phyloP scores from a whole-genome alignment of 2,888 invertebrate species.

The Chloroclysta siterata region DNA sequence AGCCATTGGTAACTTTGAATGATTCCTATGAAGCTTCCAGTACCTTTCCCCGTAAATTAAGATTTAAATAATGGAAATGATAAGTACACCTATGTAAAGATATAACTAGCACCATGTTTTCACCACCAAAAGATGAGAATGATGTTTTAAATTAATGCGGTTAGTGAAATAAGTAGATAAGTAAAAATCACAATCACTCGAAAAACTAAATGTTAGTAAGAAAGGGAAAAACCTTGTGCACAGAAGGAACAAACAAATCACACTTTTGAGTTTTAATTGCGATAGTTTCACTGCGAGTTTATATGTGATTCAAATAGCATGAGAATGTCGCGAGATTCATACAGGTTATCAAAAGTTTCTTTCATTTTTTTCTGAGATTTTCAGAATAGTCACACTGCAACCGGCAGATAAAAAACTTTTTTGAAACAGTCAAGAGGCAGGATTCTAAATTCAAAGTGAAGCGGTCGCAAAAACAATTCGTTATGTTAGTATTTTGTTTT shows the following conservation, averaged over 20 bases:
- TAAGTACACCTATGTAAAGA: slow-evolving; percentile 40
- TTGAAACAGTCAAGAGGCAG: not conserved
- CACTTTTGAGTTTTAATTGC: slow-evolving; percentile 42
- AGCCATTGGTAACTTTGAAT: slow-evolving; percentile 60
- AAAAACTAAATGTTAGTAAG: slow-evolving; percentile 56
- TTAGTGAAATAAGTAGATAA: slow-evolving; percentile 67
- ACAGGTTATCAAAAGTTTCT: not conserved
- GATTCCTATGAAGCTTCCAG: slow-evolving; percentile 62
- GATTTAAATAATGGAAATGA: slow-evolving; percentile 39
- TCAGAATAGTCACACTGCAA: slow-evolving; percentile 1
- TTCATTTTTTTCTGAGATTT: not conserved
- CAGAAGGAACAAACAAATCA: slow-evolving; percentile 39
- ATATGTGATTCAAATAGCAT: not conserved
- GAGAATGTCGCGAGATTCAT: slow-evolving; percentile 1
- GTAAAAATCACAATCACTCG: slow-evolving; percentile 59
- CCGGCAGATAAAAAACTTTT: not conserved
- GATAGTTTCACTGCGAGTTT: slow-evolving; percentile 28
- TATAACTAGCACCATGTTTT: slow-evolving; percentile 75
- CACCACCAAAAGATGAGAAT: slow-evolving; percentile 66
- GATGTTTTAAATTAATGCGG: slow-evolving; percentile 59
- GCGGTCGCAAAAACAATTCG: slow-evolving; percentile 44
- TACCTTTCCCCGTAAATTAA: slow-evolving; percentile 60
- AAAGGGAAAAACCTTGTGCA: slow-evolving; percentile 52
- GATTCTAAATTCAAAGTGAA: slow-evolving; percentile 45
- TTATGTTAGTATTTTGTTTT: slow-evolving; percentile 20